Conservation (phyloP, 2,888 invertebrate species). For the Macrosoma leucophasiata region DNA sequence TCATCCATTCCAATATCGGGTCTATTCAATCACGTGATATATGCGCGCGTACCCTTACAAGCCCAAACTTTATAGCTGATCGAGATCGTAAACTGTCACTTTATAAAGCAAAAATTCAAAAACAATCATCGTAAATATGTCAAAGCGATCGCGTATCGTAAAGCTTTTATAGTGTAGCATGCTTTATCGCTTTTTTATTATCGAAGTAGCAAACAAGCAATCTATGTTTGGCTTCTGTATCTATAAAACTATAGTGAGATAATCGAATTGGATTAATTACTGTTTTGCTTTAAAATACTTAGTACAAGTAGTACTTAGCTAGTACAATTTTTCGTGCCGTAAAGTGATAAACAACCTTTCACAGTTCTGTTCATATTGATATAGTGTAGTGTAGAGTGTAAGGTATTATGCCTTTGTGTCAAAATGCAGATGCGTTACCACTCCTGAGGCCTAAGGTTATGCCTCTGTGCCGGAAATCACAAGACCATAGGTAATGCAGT, state of each 20-base stretch:
- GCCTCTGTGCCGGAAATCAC: no score
- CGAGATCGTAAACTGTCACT: conserved; percentile 26
- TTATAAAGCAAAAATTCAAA: conserved; percentile 21
- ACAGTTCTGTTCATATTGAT: no score
- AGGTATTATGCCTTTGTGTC: no score
- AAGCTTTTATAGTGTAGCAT: conserved; percentile 18
- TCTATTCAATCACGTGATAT: no score
- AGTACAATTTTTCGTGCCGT: conserved; percentile 21
- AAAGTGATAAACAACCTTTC: no score
- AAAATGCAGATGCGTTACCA: no score
- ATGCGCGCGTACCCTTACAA: no score
- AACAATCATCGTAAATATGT: conserved; percentile 26
- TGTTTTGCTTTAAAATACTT: conserved; percentile 10
- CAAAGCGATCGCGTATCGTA: conserved; percentile 22
- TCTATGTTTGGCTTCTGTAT: neutral
- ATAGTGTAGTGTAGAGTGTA: no score
- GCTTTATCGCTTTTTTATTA: conserved; percentile 2
- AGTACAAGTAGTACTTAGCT: conserved; percentile 4
- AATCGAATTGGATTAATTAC: conserved; percentile 12
- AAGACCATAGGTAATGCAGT: no score
- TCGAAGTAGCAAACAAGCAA: neutral
- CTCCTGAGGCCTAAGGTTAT: no score
- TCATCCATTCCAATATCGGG: no score
- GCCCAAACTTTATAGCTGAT: no score
- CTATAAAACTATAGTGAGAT: conserved; percentile 7